Evolutionary conservation across 2,888 invertebrate genomes (phyloP).

Genomic region (Heliconius aoede): DNA sequence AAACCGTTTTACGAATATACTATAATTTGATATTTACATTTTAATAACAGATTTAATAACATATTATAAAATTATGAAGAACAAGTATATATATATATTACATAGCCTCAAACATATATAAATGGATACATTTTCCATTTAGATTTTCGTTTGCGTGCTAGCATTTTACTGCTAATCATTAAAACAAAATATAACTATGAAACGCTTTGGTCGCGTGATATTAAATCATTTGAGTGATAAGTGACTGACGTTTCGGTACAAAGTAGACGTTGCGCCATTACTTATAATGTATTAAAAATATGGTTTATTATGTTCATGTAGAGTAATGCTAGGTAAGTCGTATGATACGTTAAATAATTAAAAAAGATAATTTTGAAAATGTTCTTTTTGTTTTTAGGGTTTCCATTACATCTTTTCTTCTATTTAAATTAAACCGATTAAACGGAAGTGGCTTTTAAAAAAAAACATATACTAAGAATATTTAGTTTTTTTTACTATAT

Average conservation of each 20-base stretch:
- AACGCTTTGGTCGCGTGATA: slow-evolving; percentile 19
- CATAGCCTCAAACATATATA: not conserved
- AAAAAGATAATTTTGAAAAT: not conserved
- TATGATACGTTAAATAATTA: not conserved
- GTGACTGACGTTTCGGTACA: slow-evolving; percentile 16
- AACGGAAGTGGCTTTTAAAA: not conserved
- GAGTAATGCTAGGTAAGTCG: too few species aligned
- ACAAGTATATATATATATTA: not conserved
- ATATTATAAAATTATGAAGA: not conserved
- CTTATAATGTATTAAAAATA: not conserved
- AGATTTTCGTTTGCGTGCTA: slow-evolving; percentile 7
- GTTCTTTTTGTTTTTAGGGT: not conserved
- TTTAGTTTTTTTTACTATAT: too few species aligned
- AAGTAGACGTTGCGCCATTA: not conserved
- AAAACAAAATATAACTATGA: slow-evolving; percentile 17
- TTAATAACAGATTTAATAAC: too few species aligned
- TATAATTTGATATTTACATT: too few species aligned
- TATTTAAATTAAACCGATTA: not conserved
- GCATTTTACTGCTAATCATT: slow-evolving; percentile 20
- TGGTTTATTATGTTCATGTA: not conserved
- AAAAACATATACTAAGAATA: not conserved
- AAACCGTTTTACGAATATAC: too few species aligned
- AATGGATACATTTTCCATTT: not conserved
- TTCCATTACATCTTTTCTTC: not conserved
- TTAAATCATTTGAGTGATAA: slow-evolving; percentile 22